Base-by-base conservation (phyloP, 2,888 invertebrate species). In the Cephus sareptanus region DNA sequence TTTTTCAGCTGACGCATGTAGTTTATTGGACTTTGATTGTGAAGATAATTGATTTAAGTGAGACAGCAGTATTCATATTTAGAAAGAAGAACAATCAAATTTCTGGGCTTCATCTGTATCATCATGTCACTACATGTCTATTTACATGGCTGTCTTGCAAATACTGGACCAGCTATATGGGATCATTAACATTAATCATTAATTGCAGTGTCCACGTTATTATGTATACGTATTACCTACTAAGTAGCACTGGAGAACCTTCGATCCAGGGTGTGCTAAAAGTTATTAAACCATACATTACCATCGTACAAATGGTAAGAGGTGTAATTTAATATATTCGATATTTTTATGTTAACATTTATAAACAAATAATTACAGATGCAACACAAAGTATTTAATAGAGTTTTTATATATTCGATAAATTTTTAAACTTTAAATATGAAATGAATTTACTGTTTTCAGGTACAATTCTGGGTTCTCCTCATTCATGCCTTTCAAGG, bases 221-320 rank as follows among this genome's bases (percentile, higher is more conserved):
- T 6, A 96, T 96, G 96, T 96, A 96, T 87, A 92, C 92, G 0
- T 96, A 96, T 90, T 96, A 96, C 87, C 92, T 95, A 11, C 85
- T 90, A 15, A 56, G 56, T 56, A 92, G 94, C 0, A 93, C 94
- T 75, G 92, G 94, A 75, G 94, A 94, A 82, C 93, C 93, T 11
- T 85, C 86, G n/a, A 87, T 94, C 77, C 93, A 94, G 85, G 91
- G 89, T 6, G 87, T 91, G 74, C 90, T 95, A 37, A 87, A 87
- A 77, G 93, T 93, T 75, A 92, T 95, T 84, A 96, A 96, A 85
- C 91, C 89, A n/a, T 90, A 90, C 80, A 81, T 93, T 68, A 93
- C 93, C 1, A 87, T 90, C 30, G 82, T 94, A 80, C 96, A 96
- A 92, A 95, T 96, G 95, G 94, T 95, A 91, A 91, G 92, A 89